Conservation (phyloP, 2,797 vertebrate species). For the Danio albolineatus region DNA sequence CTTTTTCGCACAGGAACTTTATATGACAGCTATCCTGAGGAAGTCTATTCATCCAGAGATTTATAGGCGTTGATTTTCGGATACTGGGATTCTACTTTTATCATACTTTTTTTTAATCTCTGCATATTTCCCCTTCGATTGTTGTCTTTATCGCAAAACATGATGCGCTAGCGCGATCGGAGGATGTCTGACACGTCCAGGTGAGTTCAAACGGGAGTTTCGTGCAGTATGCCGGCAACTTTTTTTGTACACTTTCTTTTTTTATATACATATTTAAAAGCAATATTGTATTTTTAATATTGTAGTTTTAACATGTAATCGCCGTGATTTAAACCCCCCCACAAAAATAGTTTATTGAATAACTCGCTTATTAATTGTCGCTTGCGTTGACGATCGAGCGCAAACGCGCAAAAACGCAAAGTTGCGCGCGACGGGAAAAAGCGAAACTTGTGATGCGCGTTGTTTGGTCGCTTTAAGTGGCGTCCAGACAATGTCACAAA, state of each 20-base stretch:
- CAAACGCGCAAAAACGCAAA: not conserved
- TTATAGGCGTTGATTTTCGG: not conserved
- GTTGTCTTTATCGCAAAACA: constrained; percentile 39
- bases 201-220: constrained; percentile 52
- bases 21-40: not conserved
- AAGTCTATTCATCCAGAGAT: constrained; percentile 9
- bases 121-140: constrained; percentile 46
- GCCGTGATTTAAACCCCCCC: not conserved
- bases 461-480: not conserved
- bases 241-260: not conserved
- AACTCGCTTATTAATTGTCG: not conserved
- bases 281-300: not conserved
- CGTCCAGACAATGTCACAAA: constrained; percentile 23
- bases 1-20: constrained; percentile 30
- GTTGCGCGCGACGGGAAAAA: constrained; percentile 1
- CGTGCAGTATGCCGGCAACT: not conserved
- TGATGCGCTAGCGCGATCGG: constrained; percentile 44
- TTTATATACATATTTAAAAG: not conserved
- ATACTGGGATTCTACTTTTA: not conserved
- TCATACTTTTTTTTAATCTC: constrained; percentile 10
- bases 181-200: constrained; percentile 60
- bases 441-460: constrained; percentile 1
- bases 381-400: not conserved
- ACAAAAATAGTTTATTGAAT: not conserved
- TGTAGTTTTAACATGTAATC: not conserved